phyloP scores from a whole-genome alignment of 2,113 vertebrate species.

The Tamias sibiricus region DNA sequence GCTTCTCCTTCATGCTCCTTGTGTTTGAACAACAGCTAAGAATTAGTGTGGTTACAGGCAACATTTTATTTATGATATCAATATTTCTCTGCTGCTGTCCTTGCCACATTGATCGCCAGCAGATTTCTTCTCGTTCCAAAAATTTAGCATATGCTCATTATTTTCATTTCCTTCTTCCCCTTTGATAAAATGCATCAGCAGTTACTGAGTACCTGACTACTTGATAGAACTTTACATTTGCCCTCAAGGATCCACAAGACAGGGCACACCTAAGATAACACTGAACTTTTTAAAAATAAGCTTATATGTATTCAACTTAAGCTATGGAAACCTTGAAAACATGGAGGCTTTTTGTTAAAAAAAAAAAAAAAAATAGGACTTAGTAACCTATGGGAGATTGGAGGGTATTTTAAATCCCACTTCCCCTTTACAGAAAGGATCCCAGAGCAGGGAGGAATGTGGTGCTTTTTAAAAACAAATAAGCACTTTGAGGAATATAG shows the following conservation, averaged over 20 bases:
- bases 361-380: not conserved
- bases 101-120: not conserved
- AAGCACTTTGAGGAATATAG: not conserved
- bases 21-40: not conserved
- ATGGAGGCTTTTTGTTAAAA: not conserved
- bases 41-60: not conserved
- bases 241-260: not conserved
- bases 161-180: conserved; percentile 21
- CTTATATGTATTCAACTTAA: not conserved
- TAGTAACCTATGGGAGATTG: not conserved
- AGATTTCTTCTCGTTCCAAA: conserved; percentile 44
- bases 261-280: not conserved
- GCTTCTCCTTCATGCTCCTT: not conserved
- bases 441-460: not conserved
- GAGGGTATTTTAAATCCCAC: not conserved
- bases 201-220: not conserved
- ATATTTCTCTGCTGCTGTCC: not conserved
- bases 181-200: not conserved
- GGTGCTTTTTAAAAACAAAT: not conserved
- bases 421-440: not conserved
- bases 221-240: not conserved
- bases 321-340: not conserved
- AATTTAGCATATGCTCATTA: not conserved
- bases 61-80: not conserved
- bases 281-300: not conserved